Conservation (phyloP, 2,797 vertebrate genomes). For the Phrynocephalus forsythii region DNA sequence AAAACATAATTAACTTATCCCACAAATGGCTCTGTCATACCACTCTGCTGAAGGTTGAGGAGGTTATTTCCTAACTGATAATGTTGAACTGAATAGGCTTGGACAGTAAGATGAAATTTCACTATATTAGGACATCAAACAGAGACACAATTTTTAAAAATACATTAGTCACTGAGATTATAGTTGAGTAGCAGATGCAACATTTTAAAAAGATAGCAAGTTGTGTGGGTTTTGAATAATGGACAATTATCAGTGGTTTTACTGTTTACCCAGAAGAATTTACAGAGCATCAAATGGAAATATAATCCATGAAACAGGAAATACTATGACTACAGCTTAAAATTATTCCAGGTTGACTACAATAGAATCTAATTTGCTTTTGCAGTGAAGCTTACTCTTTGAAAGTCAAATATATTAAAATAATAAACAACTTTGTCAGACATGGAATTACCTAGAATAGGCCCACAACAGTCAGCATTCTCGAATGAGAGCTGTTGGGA, state of each 20-base stretch:
- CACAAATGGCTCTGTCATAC: constrained; percentile 43
- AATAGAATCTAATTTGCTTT: constrained; percentile 28
- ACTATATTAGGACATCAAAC: constrained; percentile 57
- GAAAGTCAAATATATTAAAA: constrained; percentile 41
- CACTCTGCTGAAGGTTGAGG: constrained; percentile 4
- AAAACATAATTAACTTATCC: constrained; percentile 41
- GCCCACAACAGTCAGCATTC: neutral
- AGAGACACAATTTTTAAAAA: constrained; percentile 42
- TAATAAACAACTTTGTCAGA: neutral
- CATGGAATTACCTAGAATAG: constrained; percentile 7
- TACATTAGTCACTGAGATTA: neutral
- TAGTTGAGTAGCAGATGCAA: constrained; percentile 58
- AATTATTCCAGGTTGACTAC: constrained; percentile 19
- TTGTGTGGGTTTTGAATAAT: constrained; percentile 69
- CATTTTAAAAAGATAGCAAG: constrained; percentile 41
- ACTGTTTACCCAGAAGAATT: constrained; percentile 63
- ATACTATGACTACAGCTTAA: constrained; percentile 39
- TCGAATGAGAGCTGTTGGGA: neutral
- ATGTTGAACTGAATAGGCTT: constrained; percentile 34
- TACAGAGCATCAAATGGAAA: constrained; percentile 65
- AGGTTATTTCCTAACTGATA: constrained; percentile 52
- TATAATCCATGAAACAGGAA: constrained; percentile 60
- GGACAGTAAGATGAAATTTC: constrained; percentile 68
- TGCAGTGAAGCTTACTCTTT: constrained; percentile 20
- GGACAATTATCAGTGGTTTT: constrained; percentile 70